A percentile compares a stretch with the other conserved stretches of the same genome.
phyloP scores from a whole-genome alignment of 92 coral and sea anemone species.

The Galaxea fascicularis region DNA sequence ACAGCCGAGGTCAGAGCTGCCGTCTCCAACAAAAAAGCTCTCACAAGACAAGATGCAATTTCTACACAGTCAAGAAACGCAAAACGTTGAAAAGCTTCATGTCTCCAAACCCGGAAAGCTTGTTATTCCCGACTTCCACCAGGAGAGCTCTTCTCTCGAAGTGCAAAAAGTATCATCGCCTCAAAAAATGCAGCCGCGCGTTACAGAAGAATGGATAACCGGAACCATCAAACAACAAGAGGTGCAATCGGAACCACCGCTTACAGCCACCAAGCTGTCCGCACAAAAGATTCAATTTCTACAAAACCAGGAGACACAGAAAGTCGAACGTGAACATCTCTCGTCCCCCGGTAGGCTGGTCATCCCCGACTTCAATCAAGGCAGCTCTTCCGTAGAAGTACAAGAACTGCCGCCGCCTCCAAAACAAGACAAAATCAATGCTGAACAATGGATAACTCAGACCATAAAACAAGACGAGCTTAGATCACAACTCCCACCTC shows the following conservation, averaged over 20 bases:
- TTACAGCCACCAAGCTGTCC: neutral
- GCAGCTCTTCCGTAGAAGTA: neutral
- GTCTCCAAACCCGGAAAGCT: neutral
- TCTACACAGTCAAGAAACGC: neutral
- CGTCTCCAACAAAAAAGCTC: neutral
- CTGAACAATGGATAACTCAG: neutral
- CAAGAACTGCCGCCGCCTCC: neutral
- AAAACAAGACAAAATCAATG: too few relatives aligned
- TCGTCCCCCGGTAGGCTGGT: neutral
- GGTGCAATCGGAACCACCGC: neutral
- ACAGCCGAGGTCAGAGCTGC: neutral
- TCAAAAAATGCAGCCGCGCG: neutral
- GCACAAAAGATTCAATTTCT: neutral
- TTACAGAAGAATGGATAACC: constrained; percentile 3
- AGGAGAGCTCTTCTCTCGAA: neutral
- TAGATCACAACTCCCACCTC: neutral
- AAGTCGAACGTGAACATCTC: neutral
- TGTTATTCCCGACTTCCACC: neutral
- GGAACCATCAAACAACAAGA: neutral
- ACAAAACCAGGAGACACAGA: neutral
- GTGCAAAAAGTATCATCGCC: neutral
- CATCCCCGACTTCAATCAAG: neutral
- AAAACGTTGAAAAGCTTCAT: neutral
- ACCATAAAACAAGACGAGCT: neutral
- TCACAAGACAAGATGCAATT: neutral